Evolutionary conservation across 2,888 invertebrate species (phyloP).

Genomic region (Pseudanteris insignis): DNA sequence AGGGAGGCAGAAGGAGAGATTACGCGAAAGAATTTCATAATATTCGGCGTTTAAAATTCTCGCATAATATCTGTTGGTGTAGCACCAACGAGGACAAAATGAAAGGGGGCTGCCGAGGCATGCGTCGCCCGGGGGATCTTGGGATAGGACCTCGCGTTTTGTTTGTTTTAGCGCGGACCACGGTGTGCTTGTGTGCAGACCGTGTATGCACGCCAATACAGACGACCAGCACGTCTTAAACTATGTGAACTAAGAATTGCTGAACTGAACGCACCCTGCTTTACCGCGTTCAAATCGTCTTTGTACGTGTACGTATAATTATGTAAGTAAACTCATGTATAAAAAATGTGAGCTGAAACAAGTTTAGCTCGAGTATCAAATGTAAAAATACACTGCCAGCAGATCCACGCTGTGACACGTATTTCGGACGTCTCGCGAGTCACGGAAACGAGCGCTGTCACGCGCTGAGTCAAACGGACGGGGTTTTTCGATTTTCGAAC

Average conservation of each 20-base stretch:
- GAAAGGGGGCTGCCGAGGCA: conserved; percentile 50
- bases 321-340: conserved; percentile 1
- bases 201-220: conserved; percentile 25
- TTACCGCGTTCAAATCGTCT: conserved; percentile 12
- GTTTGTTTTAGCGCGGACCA: conserved; percentile 58
- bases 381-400: no score
- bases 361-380: no score
- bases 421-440: no score
- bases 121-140: conserved; percentile 59
- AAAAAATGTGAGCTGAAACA: no score
- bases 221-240: conserved; percentile 17
- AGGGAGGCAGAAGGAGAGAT: conserved; percentile 47
- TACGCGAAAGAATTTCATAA: conserved; percentile 60
- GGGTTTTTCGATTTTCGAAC: no score
- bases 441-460: no score
- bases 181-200: conserved; percentile 22
- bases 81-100: conserved; percentile 47
- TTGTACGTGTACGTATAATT: conserved; percentile 13
- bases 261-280: conserved; percentile 13
- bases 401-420: no score
- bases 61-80: conserved; percentile 53
- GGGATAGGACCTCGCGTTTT: conserved; percentile 60
- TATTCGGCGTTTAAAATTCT: conserved; percentile 61
- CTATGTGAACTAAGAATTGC: conserved; percentile 27
- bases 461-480: no score